Conservation (phyloP, 1,140 invertebrate genomes). For the Bilobella aurantiaca region DNA sequence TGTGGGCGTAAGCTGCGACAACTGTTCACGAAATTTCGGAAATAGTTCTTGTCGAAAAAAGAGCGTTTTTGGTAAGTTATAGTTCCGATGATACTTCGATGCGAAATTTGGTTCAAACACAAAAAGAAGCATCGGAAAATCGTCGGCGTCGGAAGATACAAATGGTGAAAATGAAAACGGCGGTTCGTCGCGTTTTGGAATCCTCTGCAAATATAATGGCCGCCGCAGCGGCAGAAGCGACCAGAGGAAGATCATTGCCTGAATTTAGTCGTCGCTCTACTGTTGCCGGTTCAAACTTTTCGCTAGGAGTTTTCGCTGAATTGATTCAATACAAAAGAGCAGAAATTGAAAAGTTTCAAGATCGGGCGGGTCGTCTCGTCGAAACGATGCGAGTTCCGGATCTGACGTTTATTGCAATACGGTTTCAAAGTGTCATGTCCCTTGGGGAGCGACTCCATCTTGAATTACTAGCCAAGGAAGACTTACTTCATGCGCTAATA, state of each 20-base stretch:
- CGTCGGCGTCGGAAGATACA: slow-evolving; percentile 20
- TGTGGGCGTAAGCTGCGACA: slow-evolving; percentile 9
- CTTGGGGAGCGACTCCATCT: slow-evolving; percentile 14
- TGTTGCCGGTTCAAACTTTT: not conserved
- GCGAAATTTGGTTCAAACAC: slow-evolving; percentile 25
- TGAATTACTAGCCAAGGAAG: slow-evolving; percentile 11
- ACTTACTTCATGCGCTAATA: slow-evolving; percentile 20
- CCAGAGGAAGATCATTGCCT: not conserved
- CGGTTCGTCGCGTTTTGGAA: slow-evolving; percentile 29
- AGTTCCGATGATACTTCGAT: slow-evolving; percentile 27
- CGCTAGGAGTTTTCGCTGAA: slow-evolving; percentile 11
- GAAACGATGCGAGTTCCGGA: slow-evolving; percentile 33
- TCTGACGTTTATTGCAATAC: slow-evolving; percentile 26
- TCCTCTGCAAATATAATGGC: slow-evolving; percentile 17
- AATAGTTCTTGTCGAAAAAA: no score
- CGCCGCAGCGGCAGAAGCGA: not conserved
- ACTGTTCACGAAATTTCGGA: no score
- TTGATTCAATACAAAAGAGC: slow-evolving; percentile 14
- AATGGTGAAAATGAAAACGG: slow-evolving; percentile 33
- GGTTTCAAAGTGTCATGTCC: slow-evolving; percentile 20
- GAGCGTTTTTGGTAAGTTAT: no score
- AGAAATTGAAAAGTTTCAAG: slow-evolving; percentile 29
- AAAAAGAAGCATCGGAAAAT: slow-evolving; percentile 28
- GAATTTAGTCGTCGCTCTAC: not conserved
- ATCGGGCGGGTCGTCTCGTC: slow-evolving; percentile 20